Percentiles rank a stretch among this genome's conserved stretches.
These are phyloP conservation scores for Saguinus imperator DNA, from an alignment of 2,113 vertebrate species.

Conservation along the genomic window DNA sequence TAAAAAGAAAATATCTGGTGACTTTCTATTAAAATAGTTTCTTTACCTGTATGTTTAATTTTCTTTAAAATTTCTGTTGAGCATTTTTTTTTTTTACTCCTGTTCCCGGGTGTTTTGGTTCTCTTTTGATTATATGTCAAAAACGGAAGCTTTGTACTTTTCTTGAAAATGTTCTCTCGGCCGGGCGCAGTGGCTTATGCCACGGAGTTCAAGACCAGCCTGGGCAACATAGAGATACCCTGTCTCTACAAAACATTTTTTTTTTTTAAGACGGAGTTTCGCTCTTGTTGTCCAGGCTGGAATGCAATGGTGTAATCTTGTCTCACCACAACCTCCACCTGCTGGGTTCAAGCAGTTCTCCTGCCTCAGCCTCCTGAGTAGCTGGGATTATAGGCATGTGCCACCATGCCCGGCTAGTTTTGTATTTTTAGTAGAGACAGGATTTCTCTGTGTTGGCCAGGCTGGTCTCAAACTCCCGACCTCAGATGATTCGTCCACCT, in stretches of 20 bases:
- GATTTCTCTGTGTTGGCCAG: no score
- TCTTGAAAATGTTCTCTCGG: background rate
- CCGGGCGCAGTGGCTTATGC: background rate
- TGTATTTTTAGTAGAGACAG: no score
- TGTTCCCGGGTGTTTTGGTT: background rate
- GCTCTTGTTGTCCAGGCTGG: no score
- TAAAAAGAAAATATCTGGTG: background rate
- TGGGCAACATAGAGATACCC: background rate
- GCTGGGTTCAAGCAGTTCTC: no score
- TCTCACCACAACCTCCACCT: no score
- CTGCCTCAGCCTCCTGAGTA: no score
- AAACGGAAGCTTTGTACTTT: slow-evolving; percentile 8
- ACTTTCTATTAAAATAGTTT: slow-evolving; percentile 2
- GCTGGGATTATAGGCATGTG: no score
- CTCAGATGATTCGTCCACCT: no score
- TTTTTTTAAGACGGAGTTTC: no score
- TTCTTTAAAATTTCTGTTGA: background rate
- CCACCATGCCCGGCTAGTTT: no score
- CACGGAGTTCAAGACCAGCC: background rate
- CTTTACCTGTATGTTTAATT: background rate
- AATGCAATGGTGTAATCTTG: no score
- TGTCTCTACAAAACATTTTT: background rate
- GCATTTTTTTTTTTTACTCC: background rate
- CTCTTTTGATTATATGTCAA: background rate
- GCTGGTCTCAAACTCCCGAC: no score